Evolutionary conservation across 2,113 vertebrate genomes (phyloP), one percentile per base, ranked within the genome.

Genomic region (Parus major): DNA sequence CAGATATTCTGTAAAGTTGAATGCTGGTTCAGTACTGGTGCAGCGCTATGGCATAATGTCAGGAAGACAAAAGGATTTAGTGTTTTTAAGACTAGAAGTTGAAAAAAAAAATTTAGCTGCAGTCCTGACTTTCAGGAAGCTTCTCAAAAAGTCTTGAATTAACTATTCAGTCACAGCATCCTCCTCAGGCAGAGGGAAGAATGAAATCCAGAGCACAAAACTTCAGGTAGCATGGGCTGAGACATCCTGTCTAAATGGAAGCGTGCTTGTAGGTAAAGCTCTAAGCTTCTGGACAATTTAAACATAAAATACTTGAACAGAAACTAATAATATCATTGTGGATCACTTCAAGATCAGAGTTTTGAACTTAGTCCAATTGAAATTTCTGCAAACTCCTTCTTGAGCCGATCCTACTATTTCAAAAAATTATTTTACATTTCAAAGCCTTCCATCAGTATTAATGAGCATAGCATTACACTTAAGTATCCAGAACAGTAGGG

Each of bases 311-410:
- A 53, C 23, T 47, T 42, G 17, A 21, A 55, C 15, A 56, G 65
- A 84, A 89, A 61, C 13, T 12, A 63, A 1, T n/a, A n/a, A 10
- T 27, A 53, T 16, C 0, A 0, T 9, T 13, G 15, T 28, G 39
- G 39, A 47, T 70, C 22, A 12, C 36, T 70, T 76, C 41, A 36
- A 49, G 42, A 53, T 49, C 42, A 66, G 7, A 13, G 22, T 41
- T 88, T 70, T 53, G 7, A 86, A 49, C 18, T 46, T 17, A 46
- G 24, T 70, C 36, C 31, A 39, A 19, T 13, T 39, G 21, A 39
- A 71, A 55, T 17, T 75, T 27, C 56, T 55, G 24, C 6, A 19
- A 89, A 31, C 8, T 64, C 42, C 49, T 78, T 12, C 42, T 81
- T 73, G 33, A 59, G 24, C 60, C 25, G 19, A 39, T 21, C 33